These are phyloP conservation scores for Synergus umbraculus DNA, from an alignment of 2,888 invertebrate species.

Conservation along the genomic window DNA sequence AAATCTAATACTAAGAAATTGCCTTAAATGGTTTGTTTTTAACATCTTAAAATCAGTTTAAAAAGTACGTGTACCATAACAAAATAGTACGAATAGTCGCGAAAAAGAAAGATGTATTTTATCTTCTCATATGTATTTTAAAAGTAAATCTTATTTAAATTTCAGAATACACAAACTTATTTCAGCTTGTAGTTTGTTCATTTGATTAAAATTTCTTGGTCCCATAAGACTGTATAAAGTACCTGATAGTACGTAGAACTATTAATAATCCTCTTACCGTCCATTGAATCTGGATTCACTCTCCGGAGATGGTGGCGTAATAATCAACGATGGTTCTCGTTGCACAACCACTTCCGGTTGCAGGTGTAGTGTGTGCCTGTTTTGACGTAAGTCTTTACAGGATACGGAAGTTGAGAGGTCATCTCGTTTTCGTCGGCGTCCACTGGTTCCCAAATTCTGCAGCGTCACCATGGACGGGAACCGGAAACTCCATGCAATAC, in stretches of 20 bases:
- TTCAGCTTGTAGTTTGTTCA: too few species aligned
- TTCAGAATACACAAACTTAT: too few species aligned
- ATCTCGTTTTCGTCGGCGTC: constrained; percentile 66
- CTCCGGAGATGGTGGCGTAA: constrained; percentile 66
- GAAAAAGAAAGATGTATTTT: too few species aligned
- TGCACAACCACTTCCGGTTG: constrained; percentile 66
- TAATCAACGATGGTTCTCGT: constrained; percentile 64
- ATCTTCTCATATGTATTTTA: too few species aligned
- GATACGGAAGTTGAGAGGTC: constrained; percentile 56
- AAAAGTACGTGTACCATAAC: too few species aligned
- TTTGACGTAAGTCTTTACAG: constrained; percentile 64
- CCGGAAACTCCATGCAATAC: constrained; percentile 73
- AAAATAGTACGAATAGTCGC: too few species aligned
- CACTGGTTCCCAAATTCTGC: constrained; percentile 67
- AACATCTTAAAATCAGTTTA: too few species aligned
- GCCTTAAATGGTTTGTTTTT: too few species aligned
- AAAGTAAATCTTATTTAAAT: too few species aligned
- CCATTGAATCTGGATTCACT: constrained; percentile 40
- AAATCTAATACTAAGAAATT: neutral
- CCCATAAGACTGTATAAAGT: neutral
- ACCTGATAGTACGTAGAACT: neutral
- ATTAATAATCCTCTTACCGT: constrained; percentile 7
- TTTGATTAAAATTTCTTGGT: too few species aligned
- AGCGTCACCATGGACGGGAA: constrained; percentile 70
- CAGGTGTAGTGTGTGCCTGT: constrained; percentile 68